A percentile compares a stretch with the other conserved stretches of the same genome.
Evolutionary conservation across 2,113 vertebrate species (phyloP).

Genomic region (Engystomops pustulosus): DNA sequence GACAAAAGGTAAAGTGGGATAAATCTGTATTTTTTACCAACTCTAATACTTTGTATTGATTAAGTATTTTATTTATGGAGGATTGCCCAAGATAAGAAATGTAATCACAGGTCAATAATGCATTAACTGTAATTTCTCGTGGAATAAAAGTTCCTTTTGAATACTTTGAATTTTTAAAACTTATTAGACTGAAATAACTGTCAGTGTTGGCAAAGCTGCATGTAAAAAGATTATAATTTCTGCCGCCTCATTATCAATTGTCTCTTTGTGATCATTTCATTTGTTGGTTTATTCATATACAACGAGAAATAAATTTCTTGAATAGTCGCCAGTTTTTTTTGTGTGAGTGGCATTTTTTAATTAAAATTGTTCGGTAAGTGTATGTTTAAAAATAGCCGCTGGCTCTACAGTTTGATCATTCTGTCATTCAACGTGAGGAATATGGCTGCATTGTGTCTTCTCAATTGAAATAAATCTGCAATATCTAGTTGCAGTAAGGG

Average conservation of each 20-base stretch:
- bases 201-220: constrained; percentile 9
- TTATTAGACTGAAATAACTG: neutral
- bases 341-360: constrained; percentile 40
- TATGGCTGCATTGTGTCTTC: neutral
- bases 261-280: constrained; percentile 32
- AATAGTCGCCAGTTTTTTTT: constrained; percentile 6
- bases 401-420: constrained; percentile 8
- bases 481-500: neutral
- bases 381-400: constrained; percentile 28
- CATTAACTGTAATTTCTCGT: neutral
- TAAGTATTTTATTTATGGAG: no score
- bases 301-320: neutral
- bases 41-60: no score
- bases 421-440: constrained; percentile 18
- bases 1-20: no score
- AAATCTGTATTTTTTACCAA: no score
- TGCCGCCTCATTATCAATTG: neutral
- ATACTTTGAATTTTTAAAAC: neutral
- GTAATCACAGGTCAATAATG: neutral
- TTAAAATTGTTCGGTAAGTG: constrained; percentile 27
- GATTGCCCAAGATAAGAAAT: no score
- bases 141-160: neutral
- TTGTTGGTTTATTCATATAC: constrained; percentile 12
- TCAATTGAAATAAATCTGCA: neutral
- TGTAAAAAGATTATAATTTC: constrained; percentile 6